phyloP scores from a whole-genome alignment of 2,797 vertebrate genomes.

The Delichon dasypus region DNA sequence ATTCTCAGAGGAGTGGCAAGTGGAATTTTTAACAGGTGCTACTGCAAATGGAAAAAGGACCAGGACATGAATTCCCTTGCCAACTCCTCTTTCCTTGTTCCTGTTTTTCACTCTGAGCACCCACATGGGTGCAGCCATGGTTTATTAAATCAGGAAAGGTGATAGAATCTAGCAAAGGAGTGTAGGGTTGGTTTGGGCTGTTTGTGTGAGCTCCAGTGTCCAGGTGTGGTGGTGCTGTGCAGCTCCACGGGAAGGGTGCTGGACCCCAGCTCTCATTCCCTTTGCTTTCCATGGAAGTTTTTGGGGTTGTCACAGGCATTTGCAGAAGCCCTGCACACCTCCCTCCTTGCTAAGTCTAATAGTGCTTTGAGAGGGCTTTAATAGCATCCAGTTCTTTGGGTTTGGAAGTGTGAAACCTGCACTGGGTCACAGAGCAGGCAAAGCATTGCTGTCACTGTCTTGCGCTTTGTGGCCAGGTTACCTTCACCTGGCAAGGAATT shows the following conservation, averaged over 20 bases:
- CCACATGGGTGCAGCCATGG: background rate
- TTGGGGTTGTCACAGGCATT: background rate
- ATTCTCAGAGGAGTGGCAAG: background rate
- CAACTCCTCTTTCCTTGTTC: background rate
- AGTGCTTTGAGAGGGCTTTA: no score
- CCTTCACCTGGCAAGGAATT: background rate
- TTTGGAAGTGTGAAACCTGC: background rate
- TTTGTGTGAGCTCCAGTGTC: background rate
- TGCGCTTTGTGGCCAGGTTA: background rate
- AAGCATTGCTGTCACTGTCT: background rate
- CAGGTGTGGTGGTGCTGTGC: background rate
- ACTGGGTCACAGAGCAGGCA: background rate
- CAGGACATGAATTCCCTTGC: background rate
- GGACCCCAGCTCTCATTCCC: background rate
- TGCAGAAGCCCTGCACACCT: background rate
- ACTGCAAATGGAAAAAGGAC: background rate
- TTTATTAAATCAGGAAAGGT: background rate
- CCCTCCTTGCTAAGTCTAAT: accelerated
- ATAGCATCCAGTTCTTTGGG: background rate
- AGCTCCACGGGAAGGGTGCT: background rate
- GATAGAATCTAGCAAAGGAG: background rate
- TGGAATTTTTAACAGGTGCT: background rate
- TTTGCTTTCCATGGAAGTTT: background rate
- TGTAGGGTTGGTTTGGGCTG: background rate
- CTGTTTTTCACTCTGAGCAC: background rate